Evolutionary conservation across 2,113 vertebrate species (phyloP).

Genomic region (Chloroceryle aenea): DNA sequence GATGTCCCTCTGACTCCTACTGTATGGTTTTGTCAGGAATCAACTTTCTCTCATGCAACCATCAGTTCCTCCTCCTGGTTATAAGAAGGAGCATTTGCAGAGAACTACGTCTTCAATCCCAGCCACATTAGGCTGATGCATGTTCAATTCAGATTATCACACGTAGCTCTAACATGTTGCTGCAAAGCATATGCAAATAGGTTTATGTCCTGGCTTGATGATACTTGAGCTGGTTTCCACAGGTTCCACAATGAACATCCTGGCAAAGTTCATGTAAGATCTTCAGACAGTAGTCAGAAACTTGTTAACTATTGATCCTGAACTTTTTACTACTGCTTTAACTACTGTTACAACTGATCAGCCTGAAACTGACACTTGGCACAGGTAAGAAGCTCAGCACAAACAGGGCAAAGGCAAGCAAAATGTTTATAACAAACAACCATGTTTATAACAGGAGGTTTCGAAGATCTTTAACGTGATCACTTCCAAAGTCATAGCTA

Average conservation of each 20-base stretch:
- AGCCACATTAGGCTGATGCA: background rate
- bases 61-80: background rate
- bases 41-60: background rate
- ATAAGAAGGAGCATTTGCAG: background rate
- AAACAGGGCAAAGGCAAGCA: background rate
- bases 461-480: background rate
- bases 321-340: background rate
- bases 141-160: background rate
- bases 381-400: background rate
- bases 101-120: background rate
- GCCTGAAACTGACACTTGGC: background rate
- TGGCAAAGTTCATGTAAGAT: background rate
- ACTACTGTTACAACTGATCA: background rate
- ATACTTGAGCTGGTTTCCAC: background rate
- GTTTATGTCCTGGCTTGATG: background rate
- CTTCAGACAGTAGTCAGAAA: background rate
- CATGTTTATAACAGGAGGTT: background rate
- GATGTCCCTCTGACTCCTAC: fast-evolving
- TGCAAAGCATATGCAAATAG: background rate
- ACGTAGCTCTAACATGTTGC: background rate
- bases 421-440: background rate
- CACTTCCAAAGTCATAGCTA: background rate
- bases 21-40: background rate
- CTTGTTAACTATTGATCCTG: background rate
- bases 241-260: background rate